These are phyloP conservation scores for Temnothorax longispinosus DNA, from an alignment of 1,140 invertebrate genomes.

Conservation along the genomic window DNA sequence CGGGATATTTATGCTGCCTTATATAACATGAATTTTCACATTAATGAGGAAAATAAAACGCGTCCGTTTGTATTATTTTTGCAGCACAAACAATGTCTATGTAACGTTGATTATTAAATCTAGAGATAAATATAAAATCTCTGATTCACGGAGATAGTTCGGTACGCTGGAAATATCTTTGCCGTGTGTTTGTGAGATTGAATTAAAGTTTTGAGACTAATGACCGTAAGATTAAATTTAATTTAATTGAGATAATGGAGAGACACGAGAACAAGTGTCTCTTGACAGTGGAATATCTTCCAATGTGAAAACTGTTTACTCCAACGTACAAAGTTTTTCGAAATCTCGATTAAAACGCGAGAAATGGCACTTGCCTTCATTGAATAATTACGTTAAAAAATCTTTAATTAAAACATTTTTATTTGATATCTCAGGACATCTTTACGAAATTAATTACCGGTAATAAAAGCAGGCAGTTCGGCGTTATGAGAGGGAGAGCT, in stretches of 20 bases:
- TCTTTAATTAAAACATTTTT: not conserved
- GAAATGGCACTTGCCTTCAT: not conserved
- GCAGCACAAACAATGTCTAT: not conserved
- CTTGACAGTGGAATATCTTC: not conserved
- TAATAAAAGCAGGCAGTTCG: not conserved
- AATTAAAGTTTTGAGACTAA: not conserved
- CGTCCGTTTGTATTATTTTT: not conserved
- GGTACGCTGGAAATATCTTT: not conserved
- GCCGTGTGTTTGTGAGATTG: not conserved
- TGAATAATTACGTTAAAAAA: not conserved
- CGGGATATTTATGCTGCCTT: not conserved
- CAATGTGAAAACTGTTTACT: not conserved
- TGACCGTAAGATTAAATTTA: not conserved
- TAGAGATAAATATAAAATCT: not conserved
- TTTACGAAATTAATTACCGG: constrained; percentile 15
- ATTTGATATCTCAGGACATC: not conserved
- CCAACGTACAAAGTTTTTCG: not conserved
- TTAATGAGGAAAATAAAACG: not conserved
- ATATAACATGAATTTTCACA: constrained; percentile 1
- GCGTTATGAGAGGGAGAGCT: not conserved
- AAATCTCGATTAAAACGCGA: not conserved
- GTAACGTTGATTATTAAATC: not conserved
- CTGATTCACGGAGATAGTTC: not conserved
- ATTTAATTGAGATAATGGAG: not conserved
- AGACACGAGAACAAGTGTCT: not conserved